A percentile compares a stretch with the other conserved stretches of the same genome.
These are phyloP conservation scores for Iphiclides podalirius DNA, from an alignment of 2,888 invertebrate species.

Conservation along the genomic window DNA sequence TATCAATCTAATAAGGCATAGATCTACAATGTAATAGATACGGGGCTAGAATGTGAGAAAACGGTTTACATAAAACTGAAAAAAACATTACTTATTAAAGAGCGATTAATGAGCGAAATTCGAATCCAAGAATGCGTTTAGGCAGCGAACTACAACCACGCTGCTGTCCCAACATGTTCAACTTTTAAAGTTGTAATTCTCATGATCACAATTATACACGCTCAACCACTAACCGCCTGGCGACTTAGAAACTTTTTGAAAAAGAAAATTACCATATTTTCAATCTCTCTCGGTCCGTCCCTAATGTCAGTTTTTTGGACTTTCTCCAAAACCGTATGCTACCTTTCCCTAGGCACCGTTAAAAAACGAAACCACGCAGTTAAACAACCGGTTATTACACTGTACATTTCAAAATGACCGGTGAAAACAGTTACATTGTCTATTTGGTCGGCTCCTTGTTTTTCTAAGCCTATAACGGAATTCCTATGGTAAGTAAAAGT, in stretches of 20 bases:
- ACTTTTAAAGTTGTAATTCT: too few relatives aligned
- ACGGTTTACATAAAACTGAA: too few relatives aligned
- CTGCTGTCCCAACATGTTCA: too few relatives aligned
- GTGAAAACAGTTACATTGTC: background rate
- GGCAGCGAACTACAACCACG: too few relatives aligned
- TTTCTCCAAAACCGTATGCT: background rate
- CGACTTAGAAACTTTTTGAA: background rate
- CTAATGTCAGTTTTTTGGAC: background rate
- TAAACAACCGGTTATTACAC: background rate
- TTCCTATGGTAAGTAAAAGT: too few relatives aligned
- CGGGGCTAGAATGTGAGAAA: too few relatives aligned
- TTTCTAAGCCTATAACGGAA: too few relatives aligned
- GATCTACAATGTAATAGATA: too few relatives aligned
- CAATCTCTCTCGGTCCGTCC: background rate
- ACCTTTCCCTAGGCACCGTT: background rate
- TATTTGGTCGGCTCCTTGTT: background rate
- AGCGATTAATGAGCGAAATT: too few relatives aligned
- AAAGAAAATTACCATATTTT: background rate
- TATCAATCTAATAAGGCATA: too few relatives aligned
- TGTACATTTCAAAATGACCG: background rate
- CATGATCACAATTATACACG: background rate
- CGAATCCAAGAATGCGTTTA: too few relatives aligned
- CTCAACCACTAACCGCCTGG: background rate
- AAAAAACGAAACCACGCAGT: background rate
- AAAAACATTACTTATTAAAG: too few relatives aligned